Evolutionary conservation across 1,140 invertebrate genomes (phyloP).

Genomic region (Penaeus chinensis): DNA sequence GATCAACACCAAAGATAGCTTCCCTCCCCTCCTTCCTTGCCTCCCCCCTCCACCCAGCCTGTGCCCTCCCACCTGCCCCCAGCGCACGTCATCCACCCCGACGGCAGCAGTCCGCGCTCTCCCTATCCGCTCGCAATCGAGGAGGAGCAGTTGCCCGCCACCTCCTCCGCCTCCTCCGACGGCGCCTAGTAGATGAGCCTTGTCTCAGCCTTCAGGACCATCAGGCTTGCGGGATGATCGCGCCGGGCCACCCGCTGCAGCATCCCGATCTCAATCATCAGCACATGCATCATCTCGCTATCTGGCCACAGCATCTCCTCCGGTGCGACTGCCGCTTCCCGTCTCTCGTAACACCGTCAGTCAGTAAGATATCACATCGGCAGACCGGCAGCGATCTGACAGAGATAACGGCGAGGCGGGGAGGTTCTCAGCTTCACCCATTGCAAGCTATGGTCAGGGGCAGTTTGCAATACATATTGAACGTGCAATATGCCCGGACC

Average conservation of each 20-base stretch:
- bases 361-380: constrained; percentile 52
- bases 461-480: too few species aligned
- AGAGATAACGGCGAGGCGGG: constrained; percentile 22
- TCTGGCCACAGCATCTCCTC: constrained; percentile 22
- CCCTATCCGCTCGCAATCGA: too few species aligned
- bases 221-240: constrained; percentile 2
- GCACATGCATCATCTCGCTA: constrained; percentile 42
- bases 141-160: neutral
- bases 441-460: constrained; percentile 14
- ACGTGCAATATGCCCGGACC: too few species aligned
- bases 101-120: too few species aligned
- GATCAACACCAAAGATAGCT: too few species aligned
- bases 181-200: neutral
- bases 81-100: neutral
- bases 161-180: neutral
- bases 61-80: neutral
- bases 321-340: constrained; percentile 23
- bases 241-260: constrained; percentile 24
- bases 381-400: constrained; percentile 28
- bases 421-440: constrained; percentile 10
- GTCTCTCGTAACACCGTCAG: constrained; percentile 39
- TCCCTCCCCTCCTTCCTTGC: neutral
- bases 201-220: neutral
- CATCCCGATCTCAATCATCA: constrained; percentile 21
- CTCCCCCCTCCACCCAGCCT: neutral